Evolutionary conservation across 2,888 invertebrate species (phyloP).

Genomic region (Furcula furcula): DNA sequence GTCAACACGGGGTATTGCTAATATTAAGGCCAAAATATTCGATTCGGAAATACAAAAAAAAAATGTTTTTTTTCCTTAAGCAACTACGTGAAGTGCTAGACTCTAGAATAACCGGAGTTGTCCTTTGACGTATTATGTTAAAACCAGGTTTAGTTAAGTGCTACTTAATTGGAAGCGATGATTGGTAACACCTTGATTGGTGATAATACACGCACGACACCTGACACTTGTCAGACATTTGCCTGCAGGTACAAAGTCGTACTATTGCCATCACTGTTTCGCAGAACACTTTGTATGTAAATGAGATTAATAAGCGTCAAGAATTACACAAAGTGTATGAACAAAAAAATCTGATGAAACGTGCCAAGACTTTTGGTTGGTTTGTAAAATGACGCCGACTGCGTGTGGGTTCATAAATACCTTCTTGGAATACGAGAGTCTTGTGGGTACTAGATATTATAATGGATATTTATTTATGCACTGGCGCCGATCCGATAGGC

Average conservation of each 20-base stretch:
- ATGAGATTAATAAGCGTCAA: slow-evolving; percentile 60
- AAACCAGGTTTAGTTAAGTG: neutral
- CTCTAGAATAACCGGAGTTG: too few relatives aligned
- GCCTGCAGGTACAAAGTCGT: slow-evolving; percentile 30
- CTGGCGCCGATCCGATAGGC: too few relatives aligned
- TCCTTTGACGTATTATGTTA: too few relatives aligned
- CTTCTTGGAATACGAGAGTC: too few relatives aligned
- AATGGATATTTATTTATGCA: too few relatives aligned
- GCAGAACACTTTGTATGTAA: slow-evolving; percentile 71
- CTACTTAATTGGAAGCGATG: slow-evolving; percentile 7
- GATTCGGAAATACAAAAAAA: too few relatives aligned
- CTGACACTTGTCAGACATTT: slow-evolving; percentile 31
- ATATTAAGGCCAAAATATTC: too few relatives aligned
- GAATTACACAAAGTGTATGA: slow-evolving; percentile 35
- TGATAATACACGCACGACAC: slow-evolving; percentile 17
- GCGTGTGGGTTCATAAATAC: neutral
- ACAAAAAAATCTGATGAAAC: slow-evolving; percentile 33
- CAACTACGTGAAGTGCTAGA: too few relatives aligned
- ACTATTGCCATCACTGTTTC: slow-evolving; percentile 53
- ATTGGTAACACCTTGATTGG: slow-evolving; percentile 17
- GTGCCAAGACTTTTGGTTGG: slow-evolving; percentile 43
- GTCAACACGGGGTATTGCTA: too few relatives aligned
- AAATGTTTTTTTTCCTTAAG: too few relatives aligned
- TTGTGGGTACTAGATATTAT: too few relatives aligned
- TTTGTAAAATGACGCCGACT: neutral